Base-by-base conservation (phyloP, 1,140 invertebrate species). In the Magallana angulata region DNA sequence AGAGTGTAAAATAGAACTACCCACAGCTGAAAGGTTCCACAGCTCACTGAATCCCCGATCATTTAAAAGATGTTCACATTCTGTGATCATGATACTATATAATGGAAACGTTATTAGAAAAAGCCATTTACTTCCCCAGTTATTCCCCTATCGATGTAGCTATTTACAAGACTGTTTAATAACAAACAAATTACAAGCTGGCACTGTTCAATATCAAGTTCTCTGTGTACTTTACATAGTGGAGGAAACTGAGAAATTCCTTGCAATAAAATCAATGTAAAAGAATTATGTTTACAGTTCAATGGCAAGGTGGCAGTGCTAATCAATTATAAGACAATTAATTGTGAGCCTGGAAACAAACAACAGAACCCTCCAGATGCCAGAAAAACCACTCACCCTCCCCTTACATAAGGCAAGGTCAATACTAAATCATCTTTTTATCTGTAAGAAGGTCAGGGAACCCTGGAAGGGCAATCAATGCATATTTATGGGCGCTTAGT, bases 71-170 rank as follows among this genome's bases (percentile, higher is more conserved):
- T 76, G 68, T 30, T 36, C 36, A 76, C 30, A 76, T 36, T 76
- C 68, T 12, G 68, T 30, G 8, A 48, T 48, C 36, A 48, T 48
- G 7, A 24, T 18, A 76, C 36, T 30, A 30, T 76, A 76, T 76
- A 76, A 76, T 76, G 68, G 68, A 30, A 76, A 76, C 36, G 24
- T 36, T 76, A 76, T 76, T 76, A 76, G 68, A 76, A 76, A 76
- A 76, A 76, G 30, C 68, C 68, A 76, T 76, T 76, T 76, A 48
- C 68, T 76, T 76, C 18, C 24, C 24, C 36, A 2, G 24, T 76
- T 76, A 24, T 76, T 76, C 68, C 9, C 24, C 24, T 11, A 76
- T 76, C 68, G 36, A 76, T 76, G 36, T 18, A 9, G 7, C 18
- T 76, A 76, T 76, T 76, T 30, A 64, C 16, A 7, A 12, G 24